A percentile compares a stretch with the other conserved stretches of the same genome.
Evolutionary conservation across 2,888 invertebrate genomes (phyloP).

Genomic region (Epiblema foenella): DNA sequence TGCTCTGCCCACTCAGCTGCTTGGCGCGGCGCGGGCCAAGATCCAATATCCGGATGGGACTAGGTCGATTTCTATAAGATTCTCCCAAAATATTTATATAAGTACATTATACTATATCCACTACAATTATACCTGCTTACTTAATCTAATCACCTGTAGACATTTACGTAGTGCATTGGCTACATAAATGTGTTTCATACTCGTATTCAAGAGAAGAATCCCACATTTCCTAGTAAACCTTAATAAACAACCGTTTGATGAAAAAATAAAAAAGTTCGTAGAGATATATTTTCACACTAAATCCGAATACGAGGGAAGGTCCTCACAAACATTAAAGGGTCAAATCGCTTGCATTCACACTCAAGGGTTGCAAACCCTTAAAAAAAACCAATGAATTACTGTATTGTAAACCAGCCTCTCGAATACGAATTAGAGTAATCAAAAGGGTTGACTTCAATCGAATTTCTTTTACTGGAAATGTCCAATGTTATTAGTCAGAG

Average conservation of each 20-base stretch:
- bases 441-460: slow-evolving; percentile 54
- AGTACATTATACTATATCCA: not conserved
- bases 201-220: slow-evolving; percentile 1
- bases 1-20: too few species aligned
- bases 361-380: slow-evolving; percentile 44
- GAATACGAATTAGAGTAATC: slow-evolving; percentile 51
- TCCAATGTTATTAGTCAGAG: slow-evolving; percentile 65
- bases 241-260: slow-evolving; percentile 24
- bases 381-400: slow-evolving; percentile 52
- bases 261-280: slow-evolving; percentile 16
- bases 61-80: too few species aligned
- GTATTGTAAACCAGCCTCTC: slow-evolving; percentile 45
- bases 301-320: slow-evolving; percentile 23
- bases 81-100: not conserved
- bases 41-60: too few species aligned
- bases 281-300: slow-evolving; percentile 24
- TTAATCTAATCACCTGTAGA: not conserved
- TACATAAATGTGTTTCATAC: not conserved
- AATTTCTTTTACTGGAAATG: slow-evolving; percentile 54
- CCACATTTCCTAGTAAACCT: slow-evolving; percentile 2
- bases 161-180: not conserved
- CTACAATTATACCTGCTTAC: not conserved
- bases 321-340: slow-evolving; percentile 37
- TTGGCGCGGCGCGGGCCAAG: too few species aligned
- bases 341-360: slow-evolving; percentile 38